Evolutionary conservation across 2,113 vertebrate genomes (phyloP), one percentile per base, ranked within the genome.

Genomic region (Nipponia nippon): DNA sequence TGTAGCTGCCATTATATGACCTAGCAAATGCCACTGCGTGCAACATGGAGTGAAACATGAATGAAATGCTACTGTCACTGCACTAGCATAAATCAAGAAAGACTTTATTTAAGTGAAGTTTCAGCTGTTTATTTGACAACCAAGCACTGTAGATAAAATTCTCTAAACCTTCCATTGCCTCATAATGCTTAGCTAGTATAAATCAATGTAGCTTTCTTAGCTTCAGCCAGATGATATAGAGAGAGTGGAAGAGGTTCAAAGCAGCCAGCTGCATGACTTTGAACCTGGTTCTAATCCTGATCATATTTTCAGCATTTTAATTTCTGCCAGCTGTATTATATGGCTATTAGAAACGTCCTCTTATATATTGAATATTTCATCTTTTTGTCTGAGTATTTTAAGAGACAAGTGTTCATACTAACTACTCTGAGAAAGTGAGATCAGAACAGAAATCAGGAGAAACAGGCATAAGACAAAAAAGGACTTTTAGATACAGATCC

Each of bases 111-210:
- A 69, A 89, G 55, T 29, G 67, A 87, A 77, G 44, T 93, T 91
- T 93, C 81, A 90, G 27, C 73, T 93, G 70, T 79, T 91, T 79
- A 90, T 94, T 77, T 94, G 92, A 86, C 82, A 90, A 50, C 25
- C 1, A 25, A 70, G 32, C 1, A 2, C 78, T 76, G 36, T 11
- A 89, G 82, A 83, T 72, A 93, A 94, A 91, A 87, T 69, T 72
- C 49, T 53, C 65, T 79, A 44, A 82, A 81, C 42, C 76, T n/a
- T 20, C 62, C 72, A 69, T 84, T 94, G 65, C 42, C 73, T 46
- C 0, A 21, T 47, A 50, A 82, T 49, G 34, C 38, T 90, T 72
- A 66, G 53, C 56, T 79, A 56, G 40, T 21, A 53, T 90, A 90
- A 96, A 84, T 88, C 58, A 65, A 17, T 23, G 46, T 6, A 46